Evolutionary conservation across 1,140 invertebrate species (phyloP), one percentile per base, ranked within the genome.

Genomic region (Maconellicoccus hirsutus): DNA sequence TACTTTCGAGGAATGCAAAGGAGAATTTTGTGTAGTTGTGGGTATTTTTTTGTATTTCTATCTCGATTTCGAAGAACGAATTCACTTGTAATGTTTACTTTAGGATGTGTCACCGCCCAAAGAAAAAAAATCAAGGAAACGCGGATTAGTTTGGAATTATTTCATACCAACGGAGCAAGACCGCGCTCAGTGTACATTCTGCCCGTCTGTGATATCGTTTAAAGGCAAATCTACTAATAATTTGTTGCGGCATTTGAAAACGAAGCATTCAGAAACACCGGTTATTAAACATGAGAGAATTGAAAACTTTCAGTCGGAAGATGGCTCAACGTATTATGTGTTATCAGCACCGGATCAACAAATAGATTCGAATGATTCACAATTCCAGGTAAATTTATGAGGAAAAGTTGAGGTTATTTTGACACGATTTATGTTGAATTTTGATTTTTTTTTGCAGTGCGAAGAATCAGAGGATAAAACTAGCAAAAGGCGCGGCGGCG

Each of bases 91-190:
- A 33, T 33, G 29, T 33, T 6, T 6, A 33, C 12, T 33, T 33
- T 33, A 33, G 21, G 61, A 66, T 66, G 61, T 66, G 4, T 66
- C 61, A 16, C 61, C 25, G 8, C 61, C 61, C 22, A 66, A 66
- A 23, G 61, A 66, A 8, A 66, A 66, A 23, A 66, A 66, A 25
- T 23, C 19, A 3, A 10, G 61, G 8, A 66, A 69, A 42, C 71
- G 61, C 38, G 63, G 71, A n/a, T 22, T 19, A 61, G 71, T 71
- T 14, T 71, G 71, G 71, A 2, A 69, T 16, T 38, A 71, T 63
- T 71, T 33, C 19, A 33, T 29, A 14, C 14, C 14, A 23, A 61
- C 61, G 4, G 25, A 61, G 3, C 59, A 66, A 29, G 22, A 38
- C 2, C 19, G 22, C 3, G 70, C 70, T 7, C 59, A 71, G 33